phyloP scores from a whole-genome alignment of 2,888 invertebrate genomes.

The Mermis nigrescens region DNA sequence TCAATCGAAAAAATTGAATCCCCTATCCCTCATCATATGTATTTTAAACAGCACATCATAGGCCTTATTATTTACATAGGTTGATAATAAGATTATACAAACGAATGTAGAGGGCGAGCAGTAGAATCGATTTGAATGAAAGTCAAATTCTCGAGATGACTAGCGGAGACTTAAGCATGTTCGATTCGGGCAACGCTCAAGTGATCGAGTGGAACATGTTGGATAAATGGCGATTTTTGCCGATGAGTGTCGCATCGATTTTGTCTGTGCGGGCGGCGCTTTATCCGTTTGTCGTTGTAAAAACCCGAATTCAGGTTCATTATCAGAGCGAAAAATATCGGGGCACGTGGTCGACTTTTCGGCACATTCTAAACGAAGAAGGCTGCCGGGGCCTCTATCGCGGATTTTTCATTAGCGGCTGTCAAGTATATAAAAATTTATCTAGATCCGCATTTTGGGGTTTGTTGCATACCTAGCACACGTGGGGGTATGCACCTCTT shows the following conservation, averaged over 20 bases:
- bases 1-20: no score
- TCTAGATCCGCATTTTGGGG: neutral
- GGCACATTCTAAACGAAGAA: slow-evolving; percentile 63
- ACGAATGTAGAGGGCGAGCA: no score
- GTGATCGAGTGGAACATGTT: slow-evolving; percentile 96
- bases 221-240: slow-evolving; percentile 81
- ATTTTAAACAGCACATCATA: no score
- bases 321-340: neutral
- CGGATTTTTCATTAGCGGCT: slow-evolving; percentile 76
- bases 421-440: slow-evolving; percentile 48
- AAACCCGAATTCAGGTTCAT: slow-evolving; percentile 62
- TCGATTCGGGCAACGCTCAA: slow-evolving; percentile 7
- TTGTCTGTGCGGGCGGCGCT: slow-evolving; percentile 54
- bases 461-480: no score
- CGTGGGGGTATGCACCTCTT: no score
- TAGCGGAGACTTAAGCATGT: neutral
- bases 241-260: slow-evolving; percentile 69
- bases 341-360: slow-evolving; percentile 62
- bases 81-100: no score
- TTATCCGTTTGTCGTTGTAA: slow-evolving; percentile 78
- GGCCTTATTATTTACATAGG: no score
- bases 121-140: no score
- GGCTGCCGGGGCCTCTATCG: slow-evolving; percentile 63
- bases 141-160: no score
- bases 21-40: no score